Evolutionary conservation across 1,140 invertebrate species (phyloP), one percentile per base, ranked within the genome.

Genomic region (Linepithema humile): DNA sequence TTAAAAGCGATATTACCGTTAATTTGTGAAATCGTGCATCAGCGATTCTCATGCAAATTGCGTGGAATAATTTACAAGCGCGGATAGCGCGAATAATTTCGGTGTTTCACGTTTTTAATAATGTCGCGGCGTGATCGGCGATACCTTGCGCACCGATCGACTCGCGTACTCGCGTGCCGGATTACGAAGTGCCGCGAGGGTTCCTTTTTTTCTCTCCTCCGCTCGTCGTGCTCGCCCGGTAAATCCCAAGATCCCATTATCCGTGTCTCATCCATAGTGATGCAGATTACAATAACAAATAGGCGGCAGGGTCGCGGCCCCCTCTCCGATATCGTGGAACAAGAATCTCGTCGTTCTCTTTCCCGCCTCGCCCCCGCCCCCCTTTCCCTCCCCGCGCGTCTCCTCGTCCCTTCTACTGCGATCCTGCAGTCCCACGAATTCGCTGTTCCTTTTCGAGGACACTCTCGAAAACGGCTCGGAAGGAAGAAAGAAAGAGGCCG

Each of bases 221-320:
- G 9, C 15, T 75, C 65, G 59, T 85, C 43, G 84, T 70, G 85
- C 74, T 74, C 69, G 85, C 82, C 83, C 74, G 84, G 86, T 87
- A 90, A 92, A 92, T 92, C 89, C 90, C 82, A 82, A 85, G 91
- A 91, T 90, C 88, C 90, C 90, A 92, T 93, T 92, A 93, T 90
- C 89, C 88, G 85, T 85, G 90, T 92, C 91, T 93, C 91, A 93
- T 93, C 92, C 92, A 93, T 93, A 92, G 91, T 93, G 87, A 93
- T 93, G 90, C 83, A 85, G 91, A 93, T 93, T 93, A 93, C 92
- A 93, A 93, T 93, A 92, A 93, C 92, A 93, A 93, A 93, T 93
- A 92, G 89, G 87, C 83, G 90, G 83, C 77, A 74, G 82, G 88
- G 85, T 91, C 87, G 85, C 82, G 84, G 85, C 64, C 62, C 80